Base-by-base conservation (phyloP, 2,113 vertebrate species). In the Microcebus tavaratra region DNA sequence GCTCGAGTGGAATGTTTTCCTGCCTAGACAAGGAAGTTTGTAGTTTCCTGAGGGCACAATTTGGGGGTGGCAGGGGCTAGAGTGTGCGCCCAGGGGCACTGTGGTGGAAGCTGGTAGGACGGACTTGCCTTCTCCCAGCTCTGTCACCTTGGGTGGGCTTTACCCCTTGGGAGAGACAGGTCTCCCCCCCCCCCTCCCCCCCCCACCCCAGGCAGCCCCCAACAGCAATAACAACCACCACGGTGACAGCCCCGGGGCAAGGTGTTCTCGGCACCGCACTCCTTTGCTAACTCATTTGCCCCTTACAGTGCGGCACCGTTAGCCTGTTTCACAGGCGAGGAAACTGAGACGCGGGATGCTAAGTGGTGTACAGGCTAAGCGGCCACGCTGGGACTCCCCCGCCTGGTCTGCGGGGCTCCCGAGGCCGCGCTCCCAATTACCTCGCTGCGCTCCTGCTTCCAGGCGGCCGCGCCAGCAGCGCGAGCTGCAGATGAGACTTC, bases 231-330 rank as follows among this genome's bases (percentile, higher is more conserved):
- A 14, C 25, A 29, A 63, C 25, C 25, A 10, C 29, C 36, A 12
- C 10, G 48, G 23, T 6, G 29, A 61, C 25, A 21, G 39, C 13
- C 6, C 15, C 23, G 4, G 34, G 0, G 3, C 15, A 5, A 0
- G 8, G 20, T 55, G 89, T 4, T 53, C 68, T 20, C 13, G 13
- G 79, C 42, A 61, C 29, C 39, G 10, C 12, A 55, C 21, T 15
- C 23, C 1, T 20, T 39, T n/a, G 1, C 29, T n/a, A 55, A 61
- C 25, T 75, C 72, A 25, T n/a, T 3, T 6, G 6, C 65, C 45
- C 45, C 81, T 76, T 80, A 48, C 45, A 21, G 27, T 36, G 80
- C 39, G 6, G 5, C 8, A 34, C 42, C 36, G 27, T 25, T n/a
- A 27, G 10, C 48, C 84, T 59, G 27, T 65, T 42, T 55, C 3